Conservation (phyloP, 2,888 invertebrate genomes). For the Drosophila cyrtoloma region DNA sequence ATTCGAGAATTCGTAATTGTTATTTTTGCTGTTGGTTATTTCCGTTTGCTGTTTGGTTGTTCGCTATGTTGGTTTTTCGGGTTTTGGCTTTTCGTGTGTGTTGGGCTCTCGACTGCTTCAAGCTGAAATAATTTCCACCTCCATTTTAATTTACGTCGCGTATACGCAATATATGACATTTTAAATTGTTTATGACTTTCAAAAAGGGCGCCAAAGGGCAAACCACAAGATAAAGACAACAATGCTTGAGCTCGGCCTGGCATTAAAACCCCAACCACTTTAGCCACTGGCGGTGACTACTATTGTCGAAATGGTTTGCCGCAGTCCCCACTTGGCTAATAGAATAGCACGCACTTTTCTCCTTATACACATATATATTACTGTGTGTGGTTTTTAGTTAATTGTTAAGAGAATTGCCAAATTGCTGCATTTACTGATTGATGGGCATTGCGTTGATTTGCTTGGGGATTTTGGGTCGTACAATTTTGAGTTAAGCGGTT, state of each 20-base stretch:
- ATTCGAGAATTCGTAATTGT: background rate
- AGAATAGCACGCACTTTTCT: slow-evolving; percentile 57
- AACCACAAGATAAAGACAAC: slow-evolving; percentile 50
- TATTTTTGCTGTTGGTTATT: background rate
- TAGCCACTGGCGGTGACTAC: slow-evolving; percentile 12
- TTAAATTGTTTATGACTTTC: slow-evolving; percentile 78
- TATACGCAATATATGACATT: slow-evolving; percentile 77
- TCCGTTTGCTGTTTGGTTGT: slow-evolving; percentile 28
- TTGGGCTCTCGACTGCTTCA: slow-evolving; percentile 2
- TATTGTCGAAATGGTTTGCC: slow-evolving; percentile 38
- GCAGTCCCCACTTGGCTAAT: slow-evolving; percentile 59
- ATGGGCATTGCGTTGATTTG: slow-evolving; percentile 67
- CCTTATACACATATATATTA: background rate
- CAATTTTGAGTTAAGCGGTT: slow-evolving; percentile 53
- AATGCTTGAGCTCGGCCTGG: slow-evolving; percentile 12
- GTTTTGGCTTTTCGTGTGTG: slow-evolving; percentile 31
- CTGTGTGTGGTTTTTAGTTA: slow-evolving; percentile 57
- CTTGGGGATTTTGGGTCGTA: slow-evolving; percentile 55
- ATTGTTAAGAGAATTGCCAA: slow-evolving; percentile 70
- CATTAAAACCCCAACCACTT: background rate
- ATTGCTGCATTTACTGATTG: slow-evolving; percentile 44
- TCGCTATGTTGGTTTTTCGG: slow-evolving; percentile 33
- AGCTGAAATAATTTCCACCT: slow-evolving; percentile 61
- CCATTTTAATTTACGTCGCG: slow-evolving; percentile 72
- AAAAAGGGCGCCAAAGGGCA: slow-evolving; percentile 53